Base-by-base conservation (phyloP, 2,797 vertebrate species). In the Arnoldichthys spilopterus region DNA sequence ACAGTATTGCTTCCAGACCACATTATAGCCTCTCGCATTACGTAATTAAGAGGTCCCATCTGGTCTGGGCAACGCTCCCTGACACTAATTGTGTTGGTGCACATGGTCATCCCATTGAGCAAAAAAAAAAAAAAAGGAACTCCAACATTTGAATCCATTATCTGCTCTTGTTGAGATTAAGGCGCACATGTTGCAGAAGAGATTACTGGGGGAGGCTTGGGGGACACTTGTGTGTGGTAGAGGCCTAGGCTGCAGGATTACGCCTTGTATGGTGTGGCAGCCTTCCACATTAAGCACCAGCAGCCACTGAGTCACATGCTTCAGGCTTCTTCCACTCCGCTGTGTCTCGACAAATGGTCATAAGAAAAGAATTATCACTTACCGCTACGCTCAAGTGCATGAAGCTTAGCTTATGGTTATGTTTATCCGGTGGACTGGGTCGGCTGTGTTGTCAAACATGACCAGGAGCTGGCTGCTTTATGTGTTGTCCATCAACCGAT, bases 91-190 rank as follows among this genome's bases (percentile, higher is more conserved):
- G 82, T 86, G 59, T 82, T 83, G 80, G 82, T 82, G 80, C 84
- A 85, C 79, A 82, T 79, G 80, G 76, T 71, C 72, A 2, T 74
- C 76, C 85, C 63, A 75, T 81, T 77, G 80, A 78, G 73, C 32
- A 64, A 74, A 72, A 61, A 81, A 76, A 80, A n/a, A n/a, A 69
- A 73, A 28, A 64, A 26, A 63, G 28, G 15, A 54, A 51, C 74
- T 82, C 77, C 56, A 85, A 74, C 84, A 82, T 89, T 83, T 85
- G 76, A 83, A 85, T 77, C 86, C 89, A 90, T 93, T 90, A 91
- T 89, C 87, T 88, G 78, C 78, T 84, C 78, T 86, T 91, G 89
- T 90, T 86, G n/a, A 91, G 89, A 92, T 90, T 90, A 91, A 84
- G 88, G 82, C 82, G 77, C 85, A 83, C 85, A 88, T 89, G 88